A percentile compares a stretch with the other conserved stretches of the same genome.
These are phyloP conservation scores for Noctilio leporinus DNA, from an alignment of 2,113 vertebrate genomes.

Conservation along the genomic window DNA sequence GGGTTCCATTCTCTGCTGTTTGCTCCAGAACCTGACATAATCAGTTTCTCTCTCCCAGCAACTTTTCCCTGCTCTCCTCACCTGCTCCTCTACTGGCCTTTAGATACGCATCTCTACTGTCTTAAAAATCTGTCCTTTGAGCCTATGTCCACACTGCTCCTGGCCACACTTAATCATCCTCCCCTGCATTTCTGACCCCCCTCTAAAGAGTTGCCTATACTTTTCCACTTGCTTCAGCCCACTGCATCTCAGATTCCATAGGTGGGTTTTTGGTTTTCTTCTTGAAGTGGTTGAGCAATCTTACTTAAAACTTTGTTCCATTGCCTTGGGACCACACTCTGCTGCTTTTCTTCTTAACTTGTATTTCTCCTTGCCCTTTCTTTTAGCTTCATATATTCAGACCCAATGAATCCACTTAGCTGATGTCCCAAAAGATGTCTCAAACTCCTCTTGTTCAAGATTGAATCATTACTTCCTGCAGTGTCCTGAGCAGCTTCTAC, in stretches of 20 bases:
- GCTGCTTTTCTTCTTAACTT: conserved; percentile 11
- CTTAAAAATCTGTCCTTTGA: background rate
- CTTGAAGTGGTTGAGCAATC: conserved; percentile 12
- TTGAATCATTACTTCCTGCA: background rate
- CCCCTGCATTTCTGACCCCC: background rate
- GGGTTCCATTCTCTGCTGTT: background rate
- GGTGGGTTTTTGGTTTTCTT: background rate
- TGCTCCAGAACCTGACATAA: background rate
- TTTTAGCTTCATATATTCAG: background rate
- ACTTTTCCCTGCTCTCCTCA: background rate
- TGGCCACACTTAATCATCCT: background rate
- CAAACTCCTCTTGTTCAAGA: background rate
- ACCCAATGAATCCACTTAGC: background rate
- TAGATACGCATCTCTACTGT: background rate
- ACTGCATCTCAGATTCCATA: background rate
- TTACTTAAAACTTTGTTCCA: background rate
- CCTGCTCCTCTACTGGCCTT: background rate
- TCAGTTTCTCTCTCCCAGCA: background rate
- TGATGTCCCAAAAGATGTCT: background rate
- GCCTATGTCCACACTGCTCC: background rate
- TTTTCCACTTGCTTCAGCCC: background rate
- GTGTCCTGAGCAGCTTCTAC: background rate
- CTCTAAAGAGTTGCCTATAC: background rate
- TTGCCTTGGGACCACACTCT: background rate
- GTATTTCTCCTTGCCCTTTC: conserved; percentile 9